Base-by-base conservation (phyloP, 2,888 invertebrate species). In the Nezara viridula region DNA sequence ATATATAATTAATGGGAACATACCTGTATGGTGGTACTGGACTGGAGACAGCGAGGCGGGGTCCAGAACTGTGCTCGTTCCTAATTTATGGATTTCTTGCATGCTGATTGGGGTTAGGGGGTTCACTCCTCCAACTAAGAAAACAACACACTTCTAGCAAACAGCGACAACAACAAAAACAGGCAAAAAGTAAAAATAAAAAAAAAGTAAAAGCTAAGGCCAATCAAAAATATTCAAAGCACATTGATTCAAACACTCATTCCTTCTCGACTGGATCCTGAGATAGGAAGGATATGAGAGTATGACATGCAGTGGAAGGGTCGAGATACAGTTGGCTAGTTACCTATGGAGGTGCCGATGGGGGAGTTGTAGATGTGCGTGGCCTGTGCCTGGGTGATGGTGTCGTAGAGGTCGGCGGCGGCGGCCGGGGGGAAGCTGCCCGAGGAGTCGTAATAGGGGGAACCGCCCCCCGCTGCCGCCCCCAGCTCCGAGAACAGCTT, bases 401-500 rank as follows among this genome's bases (percentile, higher is more conserved):
- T 95, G 92, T 96, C 95, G 93, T 96, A 95, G 91, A 96, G 92
- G 93, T 95, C 94, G 55, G 94, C 93, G 91, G 95, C 94, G 91
- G 94, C 93, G 91, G 93, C 90, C 14, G 90, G 90, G 14, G 91
- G 90, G 90, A 91, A 92, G n/a, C 90, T 90, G 81, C 91, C 90
- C 27, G 91, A 91, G 44, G 91, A 91, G 90, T 92, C 92, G 91
- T 92, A 92, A 91, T 92, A 92, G 32, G 92, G 92, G 24, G 92
- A 92, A 37, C 92, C 92, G 37, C 92, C 94, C 89, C 93, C 93
- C 89, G 93, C 94, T 66, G 94, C 93, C 91, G 95, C 94, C 49
- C 96, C 96, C 86, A 97, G 94, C 93, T 97, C 97, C 86, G 97
- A 97, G 91, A 97, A 93, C 88, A 97, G 93, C 93, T 97, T 97